Evolutionary conservation across 2,888 invertebrate species (phyloP).

Genomic region (Drosophila ustulata): DNA sequence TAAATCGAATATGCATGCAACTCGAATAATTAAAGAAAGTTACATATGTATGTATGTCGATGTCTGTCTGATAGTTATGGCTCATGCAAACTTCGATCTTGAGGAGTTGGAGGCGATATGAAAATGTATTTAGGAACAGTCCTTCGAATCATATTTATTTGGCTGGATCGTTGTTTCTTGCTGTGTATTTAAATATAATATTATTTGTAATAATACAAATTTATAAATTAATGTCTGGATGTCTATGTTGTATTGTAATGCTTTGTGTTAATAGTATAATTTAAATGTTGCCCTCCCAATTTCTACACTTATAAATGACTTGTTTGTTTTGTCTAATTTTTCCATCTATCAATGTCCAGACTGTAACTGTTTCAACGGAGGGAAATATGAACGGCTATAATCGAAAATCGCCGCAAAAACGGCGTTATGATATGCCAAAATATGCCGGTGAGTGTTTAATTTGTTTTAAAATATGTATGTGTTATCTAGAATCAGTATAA

Average conservation of each 20-base stretch:
- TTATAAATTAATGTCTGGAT: slow-evolving; percentile 27
- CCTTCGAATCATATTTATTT: not conserved
- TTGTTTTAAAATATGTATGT: not conserved
- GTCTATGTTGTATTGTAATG: slow-evolving; percentile 48
- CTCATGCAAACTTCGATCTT: not conserved
- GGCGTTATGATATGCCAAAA: slow-evolving; percentile 84
- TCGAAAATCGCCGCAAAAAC: slow-evolving; percentile 82
- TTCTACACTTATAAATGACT: not conserved
- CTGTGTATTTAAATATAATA: slow-evolving; percentile 27
- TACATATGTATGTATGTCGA: not conserved
- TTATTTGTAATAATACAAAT: slow-evolving; percentile 15
- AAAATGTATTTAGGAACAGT: not conserved
- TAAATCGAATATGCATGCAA: not conserved
- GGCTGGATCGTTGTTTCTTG: not conserved
- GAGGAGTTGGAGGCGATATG: not conserved
- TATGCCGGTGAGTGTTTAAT: slow-evolving; percentile 75
- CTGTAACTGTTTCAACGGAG: slow-evolving; percentile 72
- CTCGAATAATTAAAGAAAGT: not conserved
- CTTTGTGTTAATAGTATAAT: slow-evolving; percentile 23
- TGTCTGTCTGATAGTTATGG: not conserved
- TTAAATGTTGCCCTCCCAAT: not conserved
- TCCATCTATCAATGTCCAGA: slow-evolving; percentile 52
- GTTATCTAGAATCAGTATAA: no score
- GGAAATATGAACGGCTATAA: slow-evolving; percentile 84
- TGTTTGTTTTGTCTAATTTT: not conserved